Percentiles rank a stretch among this genome's conserved stretches.
Conservation (phyloP, 2,797 vertebrate genomes). For the Taeniopygia guttata region DNA sequence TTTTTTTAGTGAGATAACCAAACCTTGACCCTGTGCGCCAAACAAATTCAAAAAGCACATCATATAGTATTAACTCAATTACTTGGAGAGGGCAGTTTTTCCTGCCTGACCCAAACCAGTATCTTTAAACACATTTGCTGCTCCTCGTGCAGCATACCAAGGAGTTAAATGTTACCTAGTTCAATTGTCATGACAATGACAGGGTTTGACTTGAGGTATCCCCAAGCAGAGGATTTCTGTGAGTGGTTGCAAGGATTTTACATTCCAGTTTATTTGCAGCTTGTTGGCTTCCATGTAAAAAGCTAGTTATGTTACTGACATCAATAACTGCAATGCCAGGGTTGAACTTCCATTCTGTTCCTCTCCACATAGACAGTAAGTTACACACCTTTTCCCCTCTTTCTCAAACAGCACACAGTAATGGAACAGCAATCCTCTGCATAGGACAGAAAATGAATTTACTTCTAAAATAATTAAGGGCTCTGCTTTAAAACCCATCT, state of each 20-base stretch:
- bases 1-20: not conserved
- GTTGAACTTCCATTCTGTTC: not conserved
- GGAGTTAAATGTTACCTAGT: not conserved
- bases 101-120: not conserved
- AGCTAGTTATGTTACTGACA: not conserved
- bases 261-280: not conserved
- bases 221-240: not conserved
- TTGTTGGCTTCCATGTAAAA: not conserved
- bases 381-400: not conserved
- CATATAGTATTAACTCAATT: not conserved
- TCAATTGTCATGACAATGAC: not conserved
- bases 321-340: not conserved
- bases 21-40: not conserved
- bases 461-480: not conserved
- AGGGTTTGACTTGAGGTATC: not conserved
- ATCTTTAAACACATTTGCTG: not conserved
- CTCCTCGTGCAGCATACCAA: not conserved
- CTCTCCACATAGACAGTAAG: not conserved
- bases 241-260: not conserved
- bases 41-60: not conserved
- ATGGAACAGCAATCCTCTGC: not conserved
- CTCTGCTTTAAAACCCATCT: not conserved
- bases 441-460: not conserved
- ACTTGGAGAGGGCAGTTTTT: not conserved
- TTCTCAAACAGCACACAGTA: not conserved